Evolutionary conservation across 2,888 invertebrate species (phyloP), one percentile per base, ranked within the genome.

Genomic region (Cheilosia impressa): DNA sequence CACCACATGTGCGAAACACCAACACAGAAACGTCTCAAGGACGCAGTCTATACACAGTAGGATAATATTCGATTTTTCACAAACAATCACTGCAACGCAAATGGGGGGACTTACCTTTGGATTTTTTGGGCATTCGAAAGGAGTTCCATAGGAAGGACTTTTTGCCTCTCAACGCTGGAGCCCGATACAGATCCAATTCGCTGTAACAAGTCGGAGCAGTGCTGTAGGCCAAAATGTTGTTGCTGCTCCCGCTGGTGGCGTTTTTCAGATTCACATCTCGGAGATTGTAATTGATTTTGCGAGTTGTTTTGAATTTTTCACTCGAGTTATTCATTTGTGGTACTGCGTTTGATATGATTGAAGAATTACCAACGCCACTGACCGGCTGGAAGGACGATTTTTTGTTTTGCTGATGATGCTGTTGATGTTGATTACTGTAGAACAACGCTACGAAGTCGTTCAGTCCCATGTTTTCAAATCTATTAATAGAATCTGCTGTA

Each of bases 361-460:
- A 34, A 31, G 83, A 78, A 78, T 57, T 78, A 76, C 75, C 68
- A 57, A 68, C 62, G 41, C 73, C 53, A 34, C 71, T 47, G 58
- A 62, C 75, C 80, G 84, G 84, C 53, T 84, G 69, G 62, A 81
- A 85, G 68, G 85, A 76, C 71, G 81, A 72, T 45, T 80, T 76
- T 71, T 76, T 76, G 52, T 66, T 80, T 66, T 76, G 63, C 69
- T 84, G 57, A 24, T 84, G 57, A 24, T 62, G 82, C 62, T 68
- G 78, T 27, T 84, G 76, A 19, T 80, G 71, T 47, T 77, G 71
- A 89, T 88, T 81, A 89, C 88, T 84, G 87, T 92, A 92, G 89
- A 92, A 91, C 87, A 92, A 90, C 87, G 92, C 90, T 78, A 92
- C 92, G 79, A 92, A 92, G 89, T 92, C 92, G 88, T 92, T 92